Percentiles rank a stretch among this genome's conserved stretches.
Conservation (phyloP, 2,113 vertebrate genomes). For the Polyodon spathula region DNA sequence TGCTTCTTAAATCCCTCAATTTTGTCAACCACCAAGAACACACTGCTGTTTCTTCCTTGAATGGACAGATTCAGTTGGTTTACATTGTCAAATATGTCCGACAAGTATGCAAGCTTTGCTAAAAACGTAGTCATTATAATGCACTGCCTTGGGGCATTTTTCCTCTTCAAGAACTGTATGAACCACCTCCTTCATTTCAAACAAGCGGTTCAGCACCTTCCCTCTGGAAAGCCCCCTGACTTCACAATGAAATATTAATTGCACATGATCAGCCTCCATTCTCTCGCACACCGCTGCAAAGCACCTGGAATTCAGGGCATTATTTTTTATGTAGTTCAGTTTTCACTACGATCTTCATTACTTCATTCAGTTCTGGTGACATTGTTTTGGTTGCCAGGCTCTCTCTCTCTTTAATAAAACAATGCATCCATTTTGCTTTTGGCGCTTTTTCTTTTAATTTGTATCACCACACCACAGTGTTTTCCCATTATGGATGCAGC, state of each 20-base stretch:
- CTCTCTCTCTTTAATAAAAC: background rate
- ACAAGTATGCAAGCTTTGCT: background rate
- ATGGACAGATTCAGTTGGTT: background rate
- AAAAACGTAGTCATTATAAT: no score
- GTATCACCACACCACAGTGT: background rate
- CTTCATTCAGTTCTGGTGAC: background rate
- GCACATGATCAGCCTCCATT: background rate
- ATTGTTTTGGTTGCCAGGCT: background rate
- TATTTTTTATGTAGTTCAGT: background rate
- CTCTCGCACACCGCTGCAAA: background rate
- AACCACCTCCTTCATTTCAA: no score
- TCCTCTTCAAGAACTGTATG: background rate
- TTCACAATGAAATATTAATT: background rate
- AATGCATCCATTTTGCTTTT: background rate
- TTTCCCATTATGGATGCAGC: background rate
- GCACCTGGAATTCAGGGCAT: background rate
- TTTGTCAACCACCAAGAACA: background rate
- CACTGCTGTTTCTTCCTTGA: constrained; percentile 6
- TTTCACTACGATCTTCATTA: background rate
- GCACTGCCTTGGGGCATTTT: background rate
- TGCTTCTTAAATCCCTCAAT: background rate
- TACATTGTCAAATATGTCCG: background rate
- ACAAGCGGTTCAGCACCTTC: background rate
- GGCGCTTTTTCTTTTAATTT: background rate
- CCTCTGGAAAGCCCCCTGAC: no score